These are phyloP conservation scores for Eilema griseolum DNA, from an alignment of 2,888 invertebrate species.

Conservation along the genomic window DNA sequence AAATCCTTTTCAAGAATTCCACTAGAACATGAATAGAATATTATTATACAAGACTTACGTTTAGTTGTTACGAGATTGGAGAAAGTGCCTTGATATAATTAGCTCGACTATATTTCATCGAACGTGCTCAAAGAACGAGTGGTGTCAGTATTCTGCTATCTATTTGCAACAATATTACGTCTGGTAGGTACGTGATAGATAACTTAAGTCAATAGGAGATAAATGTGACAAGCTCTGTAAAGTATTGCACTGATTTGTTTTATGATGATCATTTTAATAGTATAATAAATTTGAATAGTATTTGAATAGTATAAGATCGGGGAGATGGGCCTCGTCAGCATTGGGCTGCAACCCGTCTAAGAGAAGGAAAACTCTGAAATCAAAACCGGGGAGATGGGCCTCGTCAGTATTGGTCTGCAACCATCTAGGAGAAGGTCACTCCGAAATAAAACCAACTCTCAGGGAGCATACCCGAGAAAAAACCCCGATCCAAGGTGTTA, in stretches of 20 bases:
- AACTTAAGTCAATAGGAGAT: slow-evolving; percentile 10
- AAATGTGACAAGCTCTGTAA: slow-evolving; percentile 4
- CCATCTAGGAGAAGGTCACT: too few relatives aligned
- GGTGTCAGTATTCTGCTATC: slow-evolving; percentile 7
- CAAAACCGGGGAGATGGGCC: too few relatives aligned
- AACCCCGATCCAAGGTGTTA: too few relatives aligned
- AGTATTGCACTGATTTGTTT: slow-evolving; percentile 5
- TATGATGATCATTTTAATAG: background rate
- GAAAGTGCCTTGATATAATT: slow-evolving; percentile 41
- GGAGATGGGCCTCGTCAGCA: too few relatives aligned
- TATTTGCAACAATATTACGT: slow-evolving; percentile 2
- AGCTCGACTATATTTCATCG: slow-evolving; percentile 20
- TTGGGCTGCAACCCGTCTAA: too few relatives aligned
- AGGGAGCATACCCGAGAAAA: too few relatives aligned
- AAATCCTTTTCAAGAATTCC: background rate
- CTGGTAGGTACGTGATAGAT: slow-evolving; percentile 9
- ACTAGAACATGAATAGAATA: background rate
- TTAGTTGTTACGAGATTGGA: slow-evolving; percentile 24
- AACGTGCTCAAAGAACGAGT: slow-evolving; percentile 31
- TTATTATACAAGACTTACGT: slow-evolving; percentile 37
- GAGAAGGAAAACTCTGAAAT: too few relatives aligned
- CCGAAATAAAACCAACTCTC: too few relatives aligned
- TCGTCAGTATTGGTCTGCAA: too few relatives aligned
- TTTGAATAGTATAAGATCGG: too few relatives aligned
- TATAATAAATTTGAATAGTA: too few relatives aligned